Base-by-base conservation (phyloP, 2,888 invertebrate species). In the Sipha maydis region DNA sequence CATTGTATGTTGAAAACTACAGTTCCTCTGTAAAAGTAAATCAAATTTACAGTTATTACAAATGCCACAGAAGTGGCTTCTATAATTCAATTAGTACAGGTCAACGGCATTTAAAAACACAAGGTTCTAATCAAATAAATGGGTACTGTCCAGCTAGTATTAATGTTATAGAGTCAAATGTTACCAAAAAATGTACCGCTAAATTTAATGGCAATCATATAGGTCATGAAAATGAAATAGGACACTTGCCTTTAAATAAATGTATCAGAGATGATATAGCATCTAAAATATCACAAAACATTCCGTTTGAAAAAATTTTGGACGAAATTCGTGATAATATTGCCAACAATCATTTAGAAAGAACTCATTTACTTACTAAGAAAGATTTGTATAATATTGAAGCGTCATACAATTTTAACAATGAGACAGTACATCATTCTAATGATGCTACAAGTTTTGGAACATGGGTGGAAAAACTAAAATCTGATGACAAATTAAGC, bases 61-160 rank as follows among this genome's bases (percentile, higher is more conserved):
- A 79, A 21, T 90, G 88, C 34, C 82, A 89, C 69, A 84, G 89
- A 48, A 85, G 84, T 71, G 90, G 89, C 9, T 85, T 79, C 67
- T 89, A 85, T 80, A 85, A 78, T 54, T 83, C 76, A 28, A 69
- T 69, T 56, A 85, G 89, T 34, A 89, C 83, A 61, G 90, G 90
- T n/a, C 78, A 83, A 19, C 25, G 89, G 31, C 77, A 77, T 34
- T 67, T 89, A 28, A 90, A 90, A 89, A 78, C 79, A 25, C 85
- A 85, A 76, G 89, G 89, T 67, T 80, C 78, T 83, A 89, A 89
- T 79, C 89, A 90, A 89, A 90, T 90, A 21, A 89, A 90, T 78
- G 89, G 89, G 14, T 90, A 85, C 41, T 90, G 90, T 73, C 90
- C 89, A 34, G 89, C 90, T 19, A 82, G 76, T 1, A 76, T 76